Percentiles rank a stretch among this genome's conserved stretches.
Evolutionary conservation across 2,113 vertebrate genomes (phyloP).

Genomic region (Paratilapia polleni): DNA sequence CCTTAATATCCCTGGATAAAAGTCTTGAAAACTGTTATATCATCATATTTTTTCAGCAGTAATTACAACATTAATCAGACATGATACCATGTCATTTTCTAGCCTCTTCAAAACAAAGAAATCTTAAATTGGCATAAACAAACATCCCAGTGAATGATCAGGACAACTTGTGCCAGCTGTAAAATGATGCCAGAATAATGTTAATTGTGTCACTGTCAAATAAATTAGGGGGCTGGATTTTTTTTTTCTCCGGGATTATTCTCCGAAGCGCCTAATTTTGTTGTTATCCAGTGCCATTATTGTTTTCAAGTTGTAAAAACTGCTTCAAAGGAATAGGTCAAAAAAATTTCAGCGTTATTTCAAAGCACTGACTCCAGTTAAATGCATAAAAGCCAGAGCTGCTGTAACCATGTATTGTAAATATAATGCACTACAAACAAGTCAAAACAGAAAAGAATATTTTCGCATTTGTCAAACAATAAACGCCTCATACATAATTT

Average conservation of each 20-base stretch:
- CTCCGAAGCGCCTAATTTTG: not conserved
- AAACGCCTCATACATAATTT: conserved; percentile 33
- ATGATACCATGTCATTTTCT: not conserved
- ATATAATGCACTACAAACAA: conserved; percentile 3
- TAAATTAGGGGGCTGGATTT: not conserved
- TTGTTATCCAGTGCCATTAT: not conserved
- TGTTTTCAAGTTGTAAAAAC: conserved; percentile 16
- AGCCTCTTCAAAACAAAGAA: conserved; percentile 17
- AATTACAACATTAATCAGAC: conserved; percentile 13
- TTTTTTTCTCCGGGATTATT: not conserved
- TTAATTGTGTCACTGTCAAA: conserved; percentile 22
- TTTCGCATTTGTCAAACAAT: conserved; percentile 35
- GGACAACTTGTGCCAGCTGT: not conserved
- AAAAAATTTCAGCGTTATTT: not conserved
- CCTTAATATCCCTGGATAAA: conserved; percentile 30
- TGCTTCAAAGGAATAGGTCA: not conserved
- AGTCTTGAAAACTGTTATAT: conserved; percentile 33
- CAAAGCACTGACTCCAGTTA: conserved; percentile 8
- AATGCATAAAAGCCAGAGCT: conserved; percentile 10
- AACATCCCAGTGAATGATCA: conserved; percentile 16
- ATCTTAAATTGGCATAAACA: conserved; percentile 33
- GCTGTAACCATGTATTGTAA: not conserved
- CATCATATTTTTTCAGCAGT: conserved; percentile 37
- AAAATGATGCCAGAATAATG: conserved; percentile 15
- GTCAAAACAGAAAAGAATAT: conserved; percentile 7